Conservation (phyloP, 2,797 vertebrate genomes). For the Microctenopoma lineatum region DNA sequence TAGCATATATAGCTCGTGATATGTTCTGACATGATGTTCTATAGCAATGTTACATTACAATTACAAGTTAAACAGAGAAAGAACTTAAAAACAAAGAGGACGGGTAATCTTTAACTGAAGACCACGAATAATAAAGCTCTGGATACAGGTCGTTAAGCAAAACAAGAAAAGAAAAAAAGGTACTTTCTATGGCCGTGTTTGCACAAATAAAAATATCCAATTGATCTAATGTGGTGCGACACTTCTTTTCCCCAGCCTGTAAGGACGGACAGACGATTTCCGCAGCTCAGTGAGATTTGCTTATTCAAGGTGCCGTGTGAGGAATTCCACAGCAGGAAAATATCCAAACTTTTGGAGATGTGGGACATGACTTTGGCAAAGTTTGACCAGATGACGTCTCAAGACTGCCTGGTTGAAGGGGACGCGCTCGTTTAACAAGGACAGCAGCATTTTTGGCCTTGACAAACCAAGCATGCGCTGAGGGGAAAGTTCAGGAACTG, state of each 20-base stretch:
- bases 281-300: constrained; percentile 11
- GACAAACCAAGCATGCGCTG: constrained; percentile 40
- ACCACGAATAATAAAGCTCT: constrained; percentile 54
- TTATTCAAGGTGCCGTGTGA: constrained; percentile 30
- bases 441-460: constrained; percentile 54
- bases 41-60: neutral
- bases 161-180: constrained; percentile 29
- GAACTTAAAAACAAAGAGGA: constrained; percentile 52
- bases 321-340: constrained; percentile 32
- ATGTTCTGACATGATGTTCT: constrained; percentile 21
- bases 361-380: constrained; percentile 92
- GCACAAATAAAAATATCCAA: constrained; percentile 58
- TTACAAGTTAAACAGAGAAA: constrained; percentile 26
- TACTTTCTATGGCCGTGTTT: constrained; percentile 68
- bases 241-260: constrained; percentile 32
- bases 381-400: constrained; percentile 78
- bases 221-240: constrained; percentile 49
- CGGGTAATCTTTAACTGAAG: constrained; percentile 39
- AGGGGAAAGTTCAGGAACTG: constrained; percentile 10
- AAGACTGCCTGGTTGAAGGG: constrained; percentile 36
- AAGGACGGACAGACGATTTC: constrained; percentile 30
- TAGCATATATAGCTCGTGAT: constrained; percentile 15
- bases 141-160: constrained; percentile 44
- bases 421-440: constrained; percentile 11
- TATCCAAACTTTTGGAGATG: constrained; percentile 30